Evolutionary conservation across 2,888 invertebrate genomes (phyloP).

Genomic region (Sclerodermus sp.): DNA sequence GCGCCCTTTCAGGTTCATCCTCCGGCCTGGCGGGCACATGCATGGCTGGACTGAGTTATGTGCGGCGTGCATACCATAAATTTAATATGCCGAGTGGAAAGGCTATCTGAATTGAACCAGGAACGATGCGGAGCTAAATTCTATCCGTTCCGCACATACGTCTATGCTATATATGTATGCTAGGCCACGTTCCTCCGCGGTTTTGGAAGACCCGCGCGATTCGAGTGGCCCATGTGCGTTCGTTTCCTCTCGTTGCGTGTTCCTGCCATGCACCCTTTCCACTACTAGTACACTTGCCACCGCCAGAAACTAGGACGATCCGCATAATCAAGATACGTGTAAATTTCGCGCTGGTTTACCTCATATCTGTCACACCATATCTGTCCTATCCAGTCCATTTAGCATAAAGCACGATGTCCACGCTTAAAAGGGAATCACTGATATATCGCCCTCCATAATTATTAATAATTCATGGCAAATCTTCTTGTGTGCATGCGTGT

Average conservation of each 20-base stretch:
- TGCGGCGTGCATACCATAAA: constrained; percentile 49
- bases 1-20: constrained; percentile 19
- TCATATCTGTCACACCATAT: too few relatives aligned
- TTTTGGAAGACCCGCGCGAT: too few relatives aligned
- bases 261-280: neutral
- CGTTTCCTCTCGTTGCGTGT: neutral
- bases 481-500: too few relatives aligned
- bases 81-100: constrained; percentile 53
- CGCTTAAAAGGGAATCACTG: too few relatives aligned
- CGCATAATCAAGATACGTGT: too few relatives aligned
- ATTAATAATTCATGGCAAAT: too few relatives aligned
- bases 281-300: neutral
- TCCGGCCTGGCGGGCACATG: constrained; percentile 16
- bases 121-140: constrained; percentile 38
- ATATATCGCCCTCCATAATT: too few relatives aligned
- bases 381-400: too few relatives aligned
- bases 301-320: too few relatives aligned
- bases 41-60: constrained; percentile 38
- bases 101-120: constrained; percentile 50
- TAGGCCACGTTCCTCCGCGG: constrained; percentile 9
- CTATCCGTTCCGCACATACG: constrained; percentile 39
- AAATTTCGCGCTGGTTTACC: too few relatives aligned
- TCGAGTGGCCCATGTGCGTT: too few relatives aligned
- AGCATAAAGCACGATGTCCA: too few relatives aligned
- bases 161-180: constrained; percentile 9